Evolutionary conservation across 30 jellyfish, hydroid and myxozoan genomes (phyloP), one percentile per base, ranked within the genome.

Genomic region (Chironex yamaguchii): DNA sequence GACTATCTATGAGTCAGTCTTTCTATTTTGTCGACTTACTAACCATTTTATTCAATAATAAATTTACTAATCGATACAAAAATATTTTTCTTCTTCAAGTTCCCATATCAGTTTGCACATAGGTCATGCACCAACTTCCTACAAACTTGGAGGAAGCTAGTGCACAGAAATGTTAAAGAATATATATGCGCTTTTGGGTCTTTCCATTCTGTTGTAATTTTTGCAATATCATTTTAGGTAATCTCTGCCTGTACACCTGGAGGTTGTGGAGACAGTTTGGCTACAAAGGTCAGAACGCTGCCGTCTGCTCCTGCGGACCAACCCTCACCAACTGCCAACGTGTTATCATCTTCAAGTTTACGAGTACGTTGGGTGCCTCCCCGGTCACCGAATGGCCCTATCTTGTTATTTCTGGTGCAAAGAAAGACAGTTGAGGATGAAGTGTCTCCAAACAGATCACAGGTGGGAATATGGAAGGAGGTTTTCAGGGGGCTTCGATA

Each of bases 291-390:
- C 23, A 84, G 98, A 28, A 91, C 96, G 1, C 78, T 85, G 17
- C 81, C 95, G 2, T 79, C 98, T 2, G 52, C 84, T 29, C 98
- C 98, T n/a, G 48, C 49, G 29, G 96, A 87, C 3, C 98, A 91
- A 50, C 88, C 82, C n/a, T 62, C 94, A 0, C 98, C 98, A 17
- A 54, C 84, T 27, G 98, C 98, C 1, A 84, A 62, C 35, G 83
- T 70, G n/a, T 54, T 76, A n/a, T 77, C 96, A 3, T 75, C 94
- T 14, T 52, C 96, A 1, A 80, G 94, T 24, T 73, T 91, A 27
- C 93, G 95, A 27, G 94, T 91, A 25, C 93, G 98, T 1, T 91
- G 98, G 98, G 29, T 25, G 26, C 62, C 49, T 17, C 98, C 98
- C 13, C 50, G 31, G 14, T 49, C 25, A 32, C 96, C 98, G 0